Evolutionary conservation across 2,113 vertebrate species (phyloP).

Genomic region (Oryzias woworae): DNA sequence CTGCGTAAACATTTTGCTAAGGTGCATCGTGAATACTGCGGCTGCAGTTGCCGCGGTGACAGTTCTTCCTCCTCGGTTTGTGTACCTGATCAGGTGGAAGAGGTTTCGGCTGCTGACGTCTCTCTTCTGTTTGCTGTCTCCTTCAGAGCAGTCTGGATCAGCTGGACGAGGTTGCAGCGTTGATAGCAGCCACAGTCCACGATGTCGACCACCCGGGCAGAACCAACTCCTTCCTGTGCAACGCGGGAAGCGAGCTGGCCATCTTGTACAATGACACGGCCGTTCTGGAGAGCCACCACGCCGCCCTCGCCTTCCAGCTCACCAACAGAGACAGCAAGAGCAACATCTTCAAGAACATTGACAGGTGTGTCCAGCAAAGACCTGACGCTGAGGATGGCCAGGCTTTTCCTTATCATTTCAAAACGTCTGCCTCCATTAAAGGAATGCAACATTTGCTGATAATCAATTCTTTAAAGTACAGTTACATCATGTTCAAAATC

Average conservation of each 20-base stretch:
- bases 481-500: too few species aligned
- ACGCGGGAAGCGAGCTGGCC: conserved; percentile 92
- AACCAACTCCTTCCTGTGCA: conserved; percentile 96
- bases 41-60: too few species aligned
- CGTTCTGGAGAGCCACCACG: conserved; percentile 94
- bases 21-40: too few species aligned
- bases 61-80: too few species aligned
- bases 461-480: too few species aligned
- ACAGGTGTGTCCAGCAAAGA: conserved; percentile 78
- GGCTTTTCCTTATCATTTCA: too few species aligned
- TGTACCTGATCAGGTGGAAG: neutral
- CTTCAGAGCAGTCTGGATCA: conserved; percentile 88
- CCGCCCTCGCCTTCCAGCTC: conserved; percentile 93
- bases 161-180: conserved; percentile 88
- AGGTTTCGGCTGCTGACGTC: neutral
- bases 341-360: conserved; percentile 96
- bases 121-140: conserved; percentile 5
- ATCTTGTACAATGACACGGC: conserved; percentile 95
- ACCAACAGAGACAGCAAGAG: conserved; percentile 88
- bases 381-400: neutral
- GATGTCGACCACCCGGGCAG: conserved; percentile 93
- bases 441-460: too few species aligned
- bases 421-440: too few species aligned
- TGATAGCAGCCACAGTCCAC: conserved; percentile 94
- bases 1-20: too few species aligned